A percentile compares a stretch with the other conserved stretches of the same genome.
These are phyloP conservation scores for Saturnia japonica DNA, from an alignment of 2,888 invertebrate genomes.

Conservation along the genomic window DNA sequence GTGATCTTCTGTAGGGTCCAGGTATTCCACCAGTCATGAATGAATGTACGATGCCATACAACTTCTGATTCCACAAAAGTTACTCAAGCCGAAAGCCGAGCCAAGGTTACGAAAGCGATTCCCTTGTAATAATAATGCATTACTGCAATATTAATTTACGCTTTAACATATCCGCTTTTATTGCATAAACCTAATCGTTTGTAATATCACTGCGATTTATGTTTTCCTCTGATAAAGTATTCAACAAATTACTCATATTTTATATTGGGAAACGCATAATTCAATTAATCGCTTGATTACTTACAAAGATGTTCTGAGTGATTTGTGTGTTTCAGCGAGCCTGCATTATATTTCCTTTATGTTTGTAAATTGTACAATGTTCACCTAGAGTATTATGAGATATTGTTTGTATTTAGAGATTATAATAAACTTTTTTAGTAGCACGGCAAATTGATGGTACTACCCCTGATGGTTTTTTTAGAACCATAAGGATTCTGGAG, in stretches of 20 bases:
- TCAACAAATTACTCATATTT: background rate
- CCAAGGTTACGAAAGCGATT: background rate
- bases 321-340: background rate
- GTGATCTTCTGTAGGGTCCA: too few relatives aligned
- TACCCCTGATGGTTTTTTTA: too few relatives aligned
- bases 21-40: background rate
- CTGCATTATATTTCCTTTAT: background rate
- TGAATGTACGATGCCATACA: background rate
- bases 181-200: background rate
- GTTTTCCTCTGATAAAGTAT: background rate
- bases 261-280: background rate
- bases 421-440: too few relatives aligned
- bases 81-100: background rate
- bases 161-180: background rate
- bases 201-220: constrained; percentile 9
- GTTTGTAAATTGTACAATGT: too few relatives aligned
- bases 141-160: background rate
- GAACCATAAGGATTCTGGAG: too few relatives aligned
- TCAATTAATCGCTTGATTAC: constrained; percentile 1
- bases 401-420: too few relatives aligned
- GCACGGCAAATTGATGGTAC: too few relatives aligned
- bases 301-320: background rate
- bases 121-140: background rate
- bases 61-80: background rate
- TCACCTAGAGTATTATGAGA: too few relatives aligned